Evolutionary conservation across 1,140 invertebrate species (phyloP), one percentile per base, ranked within the genome.

Genomic region (Trichoplusia ni): DNA sequence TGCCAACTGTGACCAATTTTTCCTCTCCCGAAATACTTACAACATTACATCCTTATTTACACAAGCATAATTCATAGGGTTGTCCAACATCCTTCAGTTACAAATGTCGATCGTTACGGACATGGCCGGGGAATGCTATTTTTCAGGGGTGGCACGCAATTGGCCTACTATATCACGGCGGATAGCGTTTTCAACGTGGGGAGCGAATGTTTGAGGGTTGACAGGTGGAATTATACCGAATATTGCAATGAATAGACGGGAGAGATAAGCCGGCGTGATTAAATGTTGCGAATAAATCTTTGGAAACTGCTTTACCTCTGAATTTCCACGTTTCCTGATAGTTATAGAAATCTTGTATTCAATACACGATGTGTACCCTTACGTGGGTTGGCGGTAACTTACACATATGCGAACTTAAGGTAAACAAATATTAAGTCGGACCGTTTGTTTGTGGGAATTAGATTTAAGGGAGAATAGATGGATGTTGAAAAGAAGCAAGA

Each of bases 101-200:
- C 53, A 56, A 56, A 56, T 56, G 53, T 56, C 37, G 53, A 56
- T 56, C 53, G 37, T 56, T 56, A 56, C 37, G 14, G 23, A 19
- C 21, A 21, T 8, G 42, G 13, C 38, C 14, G 38, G 38, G 14
- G 37, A 21, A 37, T 56, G 53, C 53, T 40, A 56, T 56, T 42
- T 56, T 56, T 56, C 53, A 56, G 53, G 53, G 53, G 11, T 56
- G 53, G 53, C 53, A 56, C 53, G 53, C 53, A 56, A 40, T 56
- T 21, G 53, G 8, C 4, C 13, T 35, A 59, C 56, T 59, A 33
- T 59, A 33, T 59, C 56, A 59, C 14, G 2, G 2, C 11, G 9
- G 16, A 25, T 61, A 47, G 27, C 27, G 31, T 42, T 61, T 61
- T 61, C 44, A 59, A 37, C 58, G 42, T 31, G 37, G 35, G 31